Evolutionary conservation across 2,797 vertebrate genomes (phyloP), one percentile per base, ranked within the genome.

Genomic region (Chloroceryle amazona): DNA sequence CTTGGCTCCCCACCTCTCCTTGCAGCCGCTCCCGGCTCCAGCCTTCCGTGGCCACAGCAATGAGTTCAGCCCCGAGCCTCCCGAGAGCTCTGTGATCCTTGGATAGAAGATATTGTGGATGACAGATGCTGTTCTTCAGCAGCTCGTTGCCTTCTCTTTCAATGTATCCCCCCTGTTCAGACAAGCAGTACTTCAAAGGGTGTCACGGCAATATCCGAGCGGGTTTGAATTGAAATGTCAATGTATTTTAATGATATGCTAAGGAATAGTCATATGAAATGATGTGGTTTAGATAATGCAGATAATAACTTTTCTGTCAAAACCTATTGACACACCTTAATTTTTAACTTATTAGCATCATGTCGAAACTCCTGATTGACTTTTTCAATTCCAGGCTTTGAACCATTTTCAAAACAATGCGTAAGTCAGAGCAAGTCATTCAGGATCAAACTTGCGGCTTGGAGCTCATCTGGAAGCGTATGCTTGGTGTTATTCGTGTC

Each of bases 281-380:
- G 5, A 47, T 11, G 10, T 49, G 65, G 11, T 90, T 89, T 93
- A 76, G 47, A 6, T 82, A 92, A 94, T 5, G 49, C 11, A 33
- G 60, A 47, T 80, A 71, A 93, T 78, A 63, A 14, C 89, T 49
- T 87, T 72, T 79, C 90, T 81, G 91, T 94, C 90, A 97, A 96
- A 97, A 89, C 67, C 31, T 87, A 91, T 91, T 94, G 79, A 73
- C 57, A 89, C 28, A 44, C 75, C n/a, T n/a, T 84, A 87, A 67
- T 91, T 90, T 90, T 75, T 44, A 54, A 49, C 35, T 94, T 86
- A 71, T 60, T 75, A 94, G 73, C 78, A 11, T 85, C 51, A 16
- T 31, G 55, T 84, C 1, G 3, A 85, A 94, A 79, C 70, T 78
- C 70, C 20, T 73, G 42, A 88, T 42, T 79, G 39, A 57, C 29